These are phyloP conservation scores for Oscheius sp. DNA, from an alignment of 2,888 invertebrate genomes.

Conservation along the genomic window DNA sequence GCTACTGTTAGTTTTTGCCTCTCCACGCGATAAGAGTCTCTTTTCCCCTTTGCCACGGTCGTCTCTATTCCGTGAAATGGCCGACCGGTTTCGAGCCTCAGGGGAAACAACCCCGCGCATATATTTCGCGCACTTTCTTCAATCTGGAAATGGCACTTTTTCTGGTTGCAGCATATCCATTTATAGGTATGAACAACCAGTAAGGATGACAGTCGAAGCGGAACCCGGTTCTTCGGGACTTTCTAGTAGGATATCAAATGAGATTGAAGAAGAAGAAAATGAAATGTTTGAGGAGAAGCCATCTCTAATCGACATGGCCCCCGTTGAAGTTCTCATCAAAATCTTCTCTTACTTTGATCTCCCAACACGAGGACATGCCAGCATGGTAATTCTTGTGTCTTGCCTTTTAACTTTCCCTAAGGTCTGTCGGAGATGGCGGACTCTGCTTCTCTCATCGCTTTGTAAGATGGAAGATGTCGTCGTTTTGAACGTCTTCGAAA, in stretches of 20 bases:
- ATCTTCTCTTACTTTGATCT: constrained; percentile 17
- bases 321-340: constrained; percentile 1
- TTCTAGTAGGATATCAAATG: too few relatives aligned
- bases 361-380: not conserved
- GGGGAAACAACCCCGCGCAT: constrained; percentile 2
- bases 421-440: constrained; percentile 17
- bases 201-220: not conserved
- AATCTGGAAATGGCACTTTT: constrained; percentile 10
- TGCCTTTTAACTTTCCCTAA: not conserved
- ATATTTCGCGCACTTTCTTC: constrained; percentile 15
- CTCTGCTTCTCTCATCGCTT: not conserved
- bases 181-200: constrained; percentile 11
- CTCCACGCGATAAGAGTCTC: not conserved
- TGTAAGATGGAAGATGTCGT: constrained; percentile 21
- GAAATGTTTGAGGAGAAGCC: not conserved
- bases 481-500: constrained; percentile 17
- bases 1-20: not conserved
- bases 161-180: not conserved
- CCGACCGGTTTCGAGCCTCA: constrained; percentile 3
- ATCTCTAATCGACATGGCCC: not conserved
- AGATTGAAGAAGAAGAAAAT: not conserved
- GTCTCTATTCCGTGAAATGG: constrained; percentile 13
- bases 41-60: not conserved
- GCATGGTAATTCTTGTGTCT: not conserved
- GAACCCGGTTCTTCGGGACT: not conserved